Percentiles rank a stretch among this genome's conserved stretches.
phyloP scores from a whole-genome alignment of 1,140 invertebrate genomes.

The Ips typographus region DNA sequence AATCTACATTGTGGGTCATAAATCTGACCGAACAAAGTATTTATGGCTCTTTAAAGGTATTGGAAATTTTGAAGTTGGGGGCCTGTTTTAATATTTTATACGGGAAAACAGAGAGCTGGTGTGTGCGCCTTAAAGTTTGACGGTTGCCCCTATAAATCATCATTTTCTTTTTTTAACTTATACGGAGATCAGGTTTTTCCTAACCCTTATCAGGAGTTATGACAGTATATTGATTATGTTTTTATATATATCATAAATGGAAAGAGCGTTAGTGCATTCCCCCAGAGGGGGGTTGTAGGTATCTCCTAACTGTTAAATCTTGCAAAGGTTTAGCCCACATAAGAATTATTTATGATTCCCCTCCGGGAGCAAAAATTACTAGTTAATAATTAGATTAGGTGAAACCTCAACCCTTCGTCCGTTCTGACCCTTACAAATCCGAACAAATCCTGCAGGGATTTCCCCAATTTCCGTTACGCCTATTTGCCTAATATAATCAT shows the following conservation, averaged over 20 bases:
- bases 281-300: neutral
- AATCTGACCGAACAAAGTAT: conserved; percentile 10
- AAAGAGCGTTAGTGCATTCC: neutral
- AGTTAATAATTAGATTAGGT: conserved; percentile 30
- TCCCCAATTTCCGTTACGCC: conserved; percentile 24
- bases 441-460: conserved; percentile 23
- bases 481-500: conserved; percentile 35
- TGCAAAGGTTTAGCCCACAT: neutral
- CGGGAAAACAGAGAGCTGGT: conserved; percentile 3
- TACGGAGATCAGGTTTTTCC: conserved; percentile 12
- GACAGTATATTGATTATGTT: conserved; percentile 25
- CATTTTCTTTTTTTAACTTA: conserved; percentile 22
- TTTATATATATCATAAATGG: conserved; percentile 12
- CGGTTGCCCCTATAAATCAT: conserved; percentile 24
- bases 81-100: conserved; percentile 25
- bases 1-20: conserved; percentile 8
- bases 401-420: conserved; percentile 28
- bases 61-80: conserved; percentile 17
- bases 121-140: conserved; percentile 22
- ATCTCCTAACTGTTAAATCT: neutral
- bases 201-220: conserved; percentile 22
- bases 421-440: conserved; percentile 25
- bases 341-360: conserved; percentile 13
- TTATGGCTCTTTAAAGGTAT: conserved; percentile 16
- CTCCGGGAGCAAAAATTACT: conserved; percentile 14